Evolutionary conservation across 2,888 invertebrate genomes (phyloP).

Genomic region (Ommatoiulus sabulosus): DNA sequence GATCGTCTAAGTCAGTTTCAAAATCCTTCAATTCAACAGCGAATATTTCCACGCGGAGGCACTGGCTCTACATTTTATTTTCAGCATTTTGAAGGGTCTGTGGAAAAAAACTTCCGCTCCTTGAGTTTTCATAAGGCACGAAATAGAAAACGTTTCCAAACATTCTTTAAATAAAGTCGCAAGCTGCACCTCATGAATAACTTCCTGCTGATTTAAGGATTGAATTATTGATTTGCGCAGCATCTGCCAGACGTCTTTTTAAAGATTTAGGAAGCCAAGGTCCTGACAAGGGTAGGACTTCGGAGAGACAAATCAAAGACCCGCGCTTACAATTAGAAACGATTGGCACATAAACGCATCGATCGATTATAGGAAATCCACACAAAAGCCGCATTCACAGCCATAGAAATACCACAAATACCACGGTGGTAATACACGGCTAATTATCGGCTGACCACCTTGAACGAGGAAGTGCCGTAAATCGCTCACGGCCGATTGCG

Average conservation of each 20-base stretch:
- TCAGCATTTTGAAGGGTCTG: neutral
- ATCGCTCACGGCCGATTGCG: neutral
- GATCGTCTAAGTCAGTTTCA: neutral
- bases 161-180: neutral
- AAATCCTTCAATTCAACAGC: neutral
- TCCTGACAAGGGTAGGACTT: neutral
- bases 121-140: neutral
- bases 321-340: neutral
- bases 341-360: neutral
- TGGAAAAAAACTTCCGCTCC: neutral
- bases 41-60: neutral
- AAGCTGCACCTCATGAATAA: slow-evolving; percentile 1
- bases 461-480: neutral
- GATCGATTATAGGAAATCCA: slow-evolving; percentile 9
- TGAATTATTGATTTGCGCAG: neutral
- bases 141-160: neutral
- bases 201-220: neutral
- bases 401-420: neutral
- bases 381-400: neutral
- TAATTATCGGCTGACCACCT: neutral
- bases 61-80: neutral
- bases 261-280: neutral
- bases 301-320: neutral
- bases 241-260: neutral
- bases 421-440: neutral